These are phyloP conservation scores for Phymorhynchus buccinoides DNA, from an alignment of 1,140 invertebrate genomes.

Conservation along the genomic window DNA sequence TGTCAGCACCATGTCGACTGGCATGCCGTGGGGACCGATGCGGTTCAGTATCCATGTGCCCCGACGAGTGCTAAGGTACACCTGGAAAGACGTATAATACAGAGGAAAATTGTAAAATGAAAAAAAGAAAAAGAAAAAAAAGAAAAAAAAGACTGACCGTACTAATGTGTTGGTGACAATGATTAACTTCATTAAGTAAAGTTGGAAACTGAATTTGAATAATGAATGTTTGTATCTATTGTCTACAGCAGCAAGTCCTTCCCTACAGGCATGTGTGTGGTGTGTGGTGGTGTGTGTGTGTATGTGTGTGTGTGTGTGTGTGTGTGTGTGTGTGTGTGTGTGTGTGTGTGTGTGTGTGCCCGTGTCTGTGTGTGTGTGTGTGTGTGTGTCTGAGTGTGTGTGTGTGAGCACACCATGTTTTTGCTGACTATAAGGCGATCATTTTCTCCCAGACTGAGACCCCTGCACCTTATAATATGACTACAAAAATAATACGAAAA, in stretches of 20 bases:
- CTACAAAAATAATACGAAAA: too few relatives aligned
- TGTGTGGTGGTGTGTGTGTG: not conserved
- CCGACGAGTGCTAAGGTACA: not conserved
- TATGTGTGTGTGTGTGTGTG: not conserved
- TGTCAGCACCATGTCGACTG: not conserved
- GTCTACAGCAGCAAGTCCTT: too few relatives aligned
- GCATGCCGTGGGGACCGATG: not conserved
- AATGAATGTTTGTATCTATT: not conserved
- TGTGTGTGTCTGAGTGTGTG: not conserved
- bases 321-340: not conserved
- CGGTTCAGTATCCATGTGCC: constrained; percentile 1
- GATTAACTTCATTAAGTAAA: too few relatives aligned
- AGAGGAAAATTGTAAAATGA: too few relatives aligned
- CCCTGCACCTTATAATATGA: too few relatives aligned
- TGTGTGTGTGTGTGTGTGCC: not conserved
- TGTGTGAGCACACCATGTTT: not conserved
- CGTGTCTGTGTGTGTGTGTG: too few relatives aligned
- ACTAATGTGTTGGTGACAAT: too few relatives aligned
- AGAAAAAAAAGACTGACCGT: too few relatives aligned
- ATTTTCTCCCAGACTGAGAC: too few relatives aligned
- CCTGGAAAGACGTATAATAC: not conserved
- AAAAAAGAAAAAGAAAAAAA: too few relatives aligned
- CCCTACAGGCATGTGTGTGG: too few relatives aligned
- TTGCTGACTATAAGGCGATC: too few relatives aligned
- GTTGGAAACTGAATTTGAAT: not conserved